Evolutionary conservation across 2,888 invertebrate species (phyloP).

Genomic region (Lycophotia porphyrea): DNA sequence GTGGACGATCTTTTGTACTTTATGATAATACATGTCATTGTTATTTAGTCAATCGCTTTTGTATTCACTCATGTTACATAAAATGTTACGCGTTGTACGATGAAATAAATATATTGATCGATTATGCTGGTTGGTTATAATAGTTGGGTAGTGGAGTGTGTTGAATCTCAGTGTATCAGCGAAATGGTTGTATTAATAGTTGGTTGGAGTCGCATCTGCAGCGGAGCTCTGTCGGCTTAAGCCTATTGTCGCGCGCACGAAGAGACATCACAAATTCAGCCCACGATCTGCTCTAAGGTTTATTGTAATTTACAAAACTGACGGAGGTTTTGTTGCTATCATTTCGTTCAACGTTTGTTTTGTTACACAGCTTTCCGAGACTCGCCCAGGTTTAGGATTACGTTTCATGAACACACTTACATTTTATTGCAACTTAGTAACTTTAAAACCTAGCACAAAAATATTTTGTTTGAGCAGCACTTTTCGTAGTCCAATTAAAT

Average conservation of each 20-base stretch:
- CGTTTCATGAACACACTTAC: conserved; percentile 58
- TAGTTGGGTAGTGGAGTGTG: conserved; percentile 43
- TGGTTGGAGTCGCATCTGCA: conserved; percentile 79
- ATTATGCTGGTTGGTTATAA: conserved; percentile 60
- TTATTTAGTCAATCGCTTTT: conserved; percentile 79
- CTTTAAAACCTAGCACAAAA: conserved; percentile 53
- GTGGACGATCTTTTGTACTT: conserved; percentile 84
- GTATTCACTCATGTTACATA: conserved; percentile 73
- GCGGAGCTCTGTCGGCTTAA: conserved; percentile 76
- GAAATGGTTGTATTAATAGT: conserved; percentile 80
- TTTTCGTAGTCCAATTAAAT: conserved; percentile 46
- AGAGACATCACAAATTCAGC: conserved; percentile 84
- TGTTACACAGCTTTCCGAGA: conserved; percentile 74
- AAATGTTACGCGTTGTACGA: conserved; percentile 64
- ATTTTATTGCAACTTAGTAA: conserved; percentile 49
- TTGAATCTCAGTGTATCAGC: conserved; percentile 74
- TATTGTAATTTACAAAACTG: conserved; percentile 90
- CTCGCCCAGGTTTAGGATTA: conserved; percentile 70
- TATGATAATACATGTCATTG: conserved; percentile 82
- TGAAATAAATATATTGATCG: conserved; percentile 65
- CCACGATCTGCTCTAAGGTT: conserved; percentile 87
- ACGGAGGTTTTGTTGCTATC: conserved; percentile 85
- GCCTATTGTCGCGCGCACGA: conserved; percentile 83
- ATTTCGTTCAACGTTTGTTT: conserved; percentile 82
- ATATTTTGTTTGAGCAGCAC: conserved; percentile 43